These are phyloP conservation scores for Dascyllus trimaculatus DNA, from an alignment of 2,113 vertebrate species.

Conservation along the genomic window DNA sequence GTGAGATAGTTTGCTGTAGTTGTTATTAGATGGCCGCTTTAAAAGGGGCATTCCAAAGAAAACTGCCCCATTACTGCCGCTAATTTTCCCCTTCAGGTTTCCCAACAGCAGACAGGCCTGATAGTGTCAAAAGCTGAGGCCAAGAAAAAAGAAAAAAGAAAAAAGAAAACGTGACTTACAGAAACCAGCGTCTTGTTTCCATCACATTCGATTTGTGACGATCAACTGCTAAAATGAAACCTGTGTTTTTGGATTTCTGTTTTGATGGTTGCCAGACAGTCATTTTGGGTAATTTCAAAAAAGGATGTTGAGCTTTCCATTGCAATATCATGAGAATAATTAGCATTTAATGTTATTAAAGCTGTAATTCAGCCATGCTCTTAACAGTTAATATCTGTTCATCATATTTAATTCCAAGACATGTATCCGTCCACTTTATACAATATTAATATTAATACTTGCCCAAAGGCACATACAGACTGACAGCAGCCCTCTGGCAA, in stretches of 20 bases:
- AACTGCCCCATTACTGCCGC: slow-evolving; percentile 68
- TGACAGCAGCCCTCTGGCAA: slow-evolving; percentile 5
- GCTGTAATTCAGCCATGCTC: not conserved
- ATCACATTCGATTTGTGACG: not conserved
- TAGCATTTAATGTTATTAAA: not conserved
- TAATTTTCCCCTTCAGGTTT: slow-evolving; percentile 67
- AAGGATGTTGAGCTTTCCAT: slow-evolving; percentile 30
- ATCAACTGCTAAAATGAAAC: slow-evolving; percentile 14
- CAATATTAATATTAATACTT: not conserved
- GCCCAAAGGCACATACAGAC: not conserved
- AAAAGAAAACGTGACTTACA: slow-evolving; percentile 53
- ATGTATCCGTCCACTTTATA: not conserved
- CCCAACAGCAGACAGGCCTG: slow-evolving; percentile 56
- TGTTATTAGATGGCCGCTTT: slow-evolving; percentile 51
- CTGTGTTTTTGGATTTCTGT: slow-evolving; percentile 12
- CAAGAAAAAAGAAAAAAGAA: slow-evolving; percentile 5
- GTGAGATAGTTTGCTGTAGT: slow-evolving; percentile 62
- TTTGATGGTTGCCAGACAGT: slow-evolving; percentile 24
- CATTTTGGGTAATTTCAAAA: slow-evolving; percentile 36
- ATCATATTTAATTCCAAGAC: not conserved
- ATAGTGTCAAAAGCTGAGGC: slow-evolving; percentile 21
- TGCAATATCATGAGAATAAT: not conserved
- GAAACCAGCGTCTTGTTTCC: slow-evolving; percentile 45
- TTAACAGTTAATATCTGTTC: not conserved
- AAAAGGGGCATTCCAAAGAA: slow-evolving; percentile 78